These are phyloP conservation scores for Petrocephalus schoutedeni DNA, from an alignment of 2,797 vertebrate genomes.

Conservation along the genomic window DNA sequence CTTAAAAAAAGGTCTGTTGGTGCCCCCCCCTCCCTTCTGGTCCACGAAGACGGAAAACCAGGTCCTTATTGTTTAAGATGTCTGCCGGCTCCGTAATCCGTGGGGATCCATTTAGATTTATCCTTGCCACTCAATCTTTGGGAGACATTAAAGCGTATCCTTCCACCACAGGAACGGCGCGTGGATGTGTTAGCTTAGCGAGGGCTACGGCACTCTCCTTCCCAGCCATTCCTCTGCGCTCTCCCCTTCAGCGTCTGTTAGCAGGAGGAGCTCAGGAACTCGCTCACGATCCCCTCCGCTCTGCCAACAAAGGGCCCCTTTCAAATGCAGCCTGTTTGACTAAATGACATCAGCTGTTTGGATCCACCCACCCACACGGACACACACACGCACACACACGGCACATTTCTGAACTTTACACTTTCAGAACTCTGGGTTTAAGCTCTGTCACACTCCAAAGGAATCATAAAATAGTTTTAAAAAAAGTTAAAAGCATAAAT, in stretches of 20 bases:
- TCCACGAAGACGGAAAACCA: not conserved
- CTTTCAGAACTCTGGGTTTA: not conserved
- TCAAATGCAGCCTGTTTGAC: conserved; percentile 72
- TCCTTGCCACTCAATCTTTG: not conserved
- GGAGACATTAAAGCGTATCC: not conserved
- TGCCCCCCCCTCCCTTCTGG: not conserved
- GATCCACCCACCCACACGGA: conserved; percentile 16
- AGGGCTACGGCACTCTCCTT: conserved; percentile 39
- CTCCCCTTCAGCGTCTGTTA: conserved; percentile 46
- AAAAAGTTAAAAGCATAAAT: not conserved
- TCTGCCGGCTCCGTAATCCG: conserved; percentile 17
- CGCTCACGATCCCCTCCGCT: conserved; percentile 58
- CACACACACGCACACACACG: not conserved
- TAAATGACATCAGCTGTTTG: conserved; percentile 77
- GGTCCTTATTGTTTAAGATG: not conserved
- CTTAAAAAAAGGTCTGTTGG: not conserved
- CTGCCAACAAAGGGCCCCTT: conserved; percentile 95
- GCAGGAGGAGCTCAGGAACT: conserved; percentile 57
- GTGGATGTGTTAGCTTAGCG: conserved; percentile 39
- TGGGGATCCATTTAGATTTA: conserved; percentile 4
- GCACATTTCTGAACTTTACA: not conserved
- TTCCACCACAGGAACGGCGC: not conserved
- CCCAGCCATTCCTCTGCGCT: conserved; percentile 51
- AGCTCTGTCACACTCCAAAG: not conserved
- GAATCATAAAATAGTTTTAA: not conserved